Base-by-base conservation (phyloP, 2,113 vertebrate genomes). In the Mungos mungo region DNA sequence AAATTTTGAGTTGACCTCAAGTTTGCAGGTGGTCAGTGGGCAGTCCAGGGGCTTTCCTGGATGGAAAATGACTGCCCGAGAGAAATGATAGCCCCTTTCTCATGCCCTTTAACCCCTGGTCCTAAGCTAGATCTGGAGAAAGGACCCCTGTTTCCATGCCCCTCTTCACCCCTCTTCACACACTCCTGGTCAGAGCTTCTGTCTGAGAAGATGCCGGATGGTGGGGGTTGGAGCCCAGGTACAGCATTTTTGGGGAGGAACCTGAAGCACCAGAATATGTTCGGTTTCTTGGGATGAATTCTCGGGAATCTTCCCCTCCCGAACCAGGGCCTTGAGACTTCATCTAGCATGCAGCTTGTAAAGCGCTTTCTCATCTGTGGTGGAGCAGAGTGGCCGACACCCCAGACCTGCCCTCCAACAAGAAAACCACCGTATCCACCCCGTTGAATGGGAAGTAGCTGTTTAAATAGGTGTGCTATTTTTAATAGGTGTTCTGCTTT, bases 401-500 rank as follows among this genome's bases (percentile, higher is more conserved):
- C 45, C 76, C 41, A 92, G 69, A 76, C 66, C 71, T 98, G 84
- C 96, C 95, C 97, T 97, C 95, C 69, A 12, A 92, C 91, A 90
- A 66, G 98, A 97, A 97, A 92, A 50, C 50, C 13, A 79, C 52
- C 5, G 54, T 71, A 93, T 83, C 95, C 84, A 65, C 85, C 65
- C 81, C 38, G 85, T 80, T 85, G 96, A 96, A 93, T 93, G 93
- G 94, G 94, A 97, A 97, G 97, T 96, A 88, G 82, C 96, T 97
- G 97, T 95, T 97, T 96, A 90, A 97, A 97, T 98, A 97, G 97
- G 96, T 97, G 95, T 97, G 97, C 97, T 98, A 94, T 96, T 97
- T 98, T 97, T 97, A 98, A 97, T 98, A 96, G 97, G 96, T 90
- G 97, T 96, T 98, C 97, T 98, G 96, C 97, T 97, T 95, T 98